Base-by-base conservation (phyloP, 1,140 invertebrate genomes). In the Cherax quadricarinatus region DNA sequence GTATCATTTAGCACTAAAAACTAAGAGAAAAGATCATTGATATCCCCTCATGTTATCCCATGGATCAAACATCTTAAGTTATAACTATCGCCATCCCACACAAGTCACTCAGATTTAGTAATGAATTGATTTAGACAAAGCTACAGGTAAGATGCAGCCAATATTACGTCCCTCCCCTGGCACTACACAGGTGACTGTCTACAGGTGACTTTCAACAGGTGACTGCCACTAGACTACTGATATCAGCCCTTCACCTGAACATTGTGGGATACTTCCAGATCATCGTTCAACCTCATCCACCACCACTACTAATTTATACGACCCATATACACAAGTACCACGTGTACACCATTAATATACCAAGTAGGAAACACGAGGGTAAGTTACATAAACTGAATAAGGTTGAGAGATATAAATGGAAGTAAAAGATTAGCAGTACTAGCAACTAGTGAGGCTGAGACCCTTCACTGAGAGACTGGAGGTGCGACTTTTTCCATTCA, bases 171-270 rank as follows among this genome's bases (percentile, higher is more conserved):
- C 70, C 24, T 75, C 70, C 70, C 62, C 70, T 30, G 5, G 70
- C 70, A 75, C 70, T 75, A 18, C 79, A 57, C 41, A 1, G 21
- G n/a, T 24, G 48, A 84, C 82, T 83, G 82, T 60, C 53, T 53
- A 18, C 53, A 84, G n/a, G 82, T 60, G 53, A 57, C 6, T 57
- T 7, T 41, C 30, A 41, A 41, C 30, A 41, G 30, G 51, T 16
- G 79, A 41, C 49, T 84, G 82, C 82, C 82, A 62, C 82, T n/a
- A 16, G 48, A 49, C 57, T 21, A 51, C 80, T 53, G 9, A 7
- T 49, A 53, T 16, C 49, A 49, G 82, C 82, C 82, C 48, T 84
- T 84, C 82, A 84, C 82, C 57, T 62, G 3, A 1, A 21, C n/a
- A 49, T 62, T 84, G 53, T 30, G 24, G 53, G 53, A 84, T 21